These are phyloP conservation scores for Asarcornis scutulata DNA, from an alignment of 2,113 vertebrate genomes.

Conservation along the genomic window DNA sequence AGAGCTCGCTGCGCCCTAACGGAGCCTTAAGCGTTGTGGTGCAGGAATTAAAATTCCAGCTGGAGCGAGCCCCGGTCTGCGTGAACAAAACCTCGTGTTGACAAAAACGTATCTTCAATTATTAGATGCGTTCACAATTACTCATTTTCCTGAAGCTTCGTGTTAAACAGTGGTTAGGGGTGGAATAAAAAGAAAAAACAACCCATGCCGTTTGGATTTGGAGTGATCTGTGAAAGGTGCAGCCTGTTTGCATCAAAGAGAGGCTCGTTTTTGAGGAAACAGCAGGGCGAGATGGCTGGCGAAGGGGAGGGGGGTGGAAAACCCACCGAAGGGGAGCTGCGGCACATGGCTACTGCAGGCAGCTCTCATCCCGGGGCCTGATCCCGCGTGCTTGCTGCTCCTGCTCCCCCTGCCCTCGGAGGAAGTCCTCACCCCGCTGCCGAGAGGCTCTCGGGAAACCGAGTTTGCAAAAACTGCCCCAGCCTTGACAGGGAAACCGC, in stretches of 20 bases:
- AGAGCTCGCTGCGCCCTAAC: not conserved
- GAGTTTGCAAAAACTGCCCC: not conserved
- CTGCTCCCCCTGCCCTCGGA: not conserved
- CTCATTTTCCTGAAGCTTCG: not conserved
- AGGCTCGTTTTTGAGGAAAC: not conserved
- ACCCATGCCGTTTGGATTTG: not conserved
- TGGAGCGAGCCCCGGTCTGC: not conserved
- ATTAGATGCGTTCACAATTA: not conserved
- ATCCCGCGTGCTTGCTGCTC: rapidly evolving
- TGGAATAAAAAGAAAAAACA: not conserved
- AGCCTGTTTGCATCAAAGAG: not conserved
- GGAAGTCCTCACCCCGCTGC: rapidly evolving
- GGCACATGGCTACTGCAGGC: rapidly evolving
- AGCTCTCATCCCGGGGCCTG: not conserved
- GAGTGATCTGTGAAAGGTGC: not conserved
- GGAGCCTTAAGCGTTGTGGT: not conserved
- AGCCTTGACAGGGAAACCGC: not conserved
- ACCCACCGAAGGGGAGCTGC: not conserved
- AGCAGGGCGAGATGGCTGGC: not conserved
- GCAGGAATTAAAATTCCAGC: not conserved
- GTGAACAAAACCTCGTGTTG: not conserved
- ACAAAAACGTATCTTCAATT: not conserved
- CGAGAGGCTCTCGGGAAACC: not conserved
- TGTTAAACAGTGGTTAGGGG: not conserved
- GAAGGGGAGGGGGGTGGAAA: rapidly evolving